phyloP scores from a whole-genome alignment of 35 echinoderm and acorn worm species.

The Amphiura filiformis region DNA sequence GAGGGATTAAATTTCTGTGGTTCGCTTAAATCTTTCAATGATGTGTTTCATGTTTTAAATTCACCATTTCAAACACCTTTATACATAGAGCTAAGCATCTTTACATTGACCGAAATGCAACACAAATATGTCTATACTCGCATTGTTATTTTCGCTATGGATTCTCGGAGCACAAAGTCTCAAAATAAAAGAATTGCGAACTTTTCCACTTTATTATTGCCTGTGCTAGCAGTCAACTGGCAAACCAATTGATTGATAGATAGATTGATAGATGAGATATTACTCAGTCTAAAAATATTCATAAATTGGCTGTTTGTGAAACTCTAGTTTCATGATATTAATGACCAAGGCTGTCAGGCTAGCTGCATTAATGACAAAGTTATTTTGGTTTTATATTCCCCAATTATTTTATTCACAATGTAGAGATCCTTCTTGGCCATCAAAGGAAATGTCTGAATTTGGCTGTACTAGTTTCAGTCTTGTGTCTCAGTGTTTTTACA shows the following conservation, averaged over 20 bases:
- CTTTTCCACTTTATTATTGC: too few species aligned
- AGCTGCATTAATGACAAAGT: not conserved
- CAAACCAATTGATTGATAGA: conserved; percentile 7
- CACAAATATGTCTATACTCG: too few species aligned
- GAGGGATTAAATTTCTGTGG: too few species aligned
- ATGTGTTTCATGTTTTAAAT: too few species aligned
- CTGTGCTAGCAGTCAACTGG: too few species aligned
- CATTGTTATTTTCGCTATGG: too few species aligned
- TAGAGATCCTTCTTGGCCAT: not conserved
- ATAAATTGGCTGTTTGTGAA: conserved; percentile 10
- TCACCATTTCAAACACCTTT: too few species aligned
- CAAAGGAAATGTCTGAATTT: not conserved
- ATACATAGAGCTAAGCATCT: too few species aligned
- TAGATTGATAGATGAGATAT: conserved; percentile 10
- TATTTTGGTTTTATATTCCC: not conserved
- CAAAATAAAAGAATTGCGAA: too few species aligned
- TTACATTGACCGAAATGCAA: too few species aligned
- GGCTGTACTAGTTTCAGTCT: not conserved
- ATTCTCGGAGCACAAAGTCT: too few species aligned
- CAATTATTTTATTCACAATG: not conserved
- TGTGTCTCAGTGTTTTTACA: not conserved
- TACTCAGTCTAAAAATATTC: conserved; percentile 5
- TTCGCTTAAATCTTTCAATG: too few species aligned
- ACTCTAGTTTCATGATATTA: not conserved
- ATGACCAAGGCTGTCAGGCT: not conserved